A percentile compares a stretch with the other conserved stretches of the same genome.
Evolutionary conservation across 1,140 invertebrate genomes (phyloP).

Genomic region (Drosophila varians): DNA sequence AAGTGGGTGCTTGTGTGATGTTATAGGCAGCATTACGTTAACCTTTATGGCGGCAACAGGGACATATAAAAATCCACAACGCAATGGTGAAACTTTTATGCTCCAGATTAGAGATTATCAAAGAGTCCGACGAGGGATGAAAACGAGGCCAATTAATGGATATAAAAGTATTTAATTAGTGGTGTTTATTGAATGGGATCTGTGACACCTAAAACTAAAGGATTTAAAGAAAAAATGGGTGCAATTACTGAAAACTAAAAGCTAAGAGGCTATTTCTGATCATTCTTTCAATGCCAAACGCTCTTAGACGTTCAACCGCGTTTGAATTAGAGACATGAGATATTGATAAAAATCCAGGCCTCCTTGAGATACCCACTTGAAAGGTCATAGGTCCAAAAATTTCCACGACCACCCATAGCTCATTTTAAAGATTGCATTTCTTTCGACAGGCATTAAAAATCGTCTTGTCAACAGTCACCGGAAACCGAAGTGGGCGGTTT

Average conservation of each 20-base stretch:
- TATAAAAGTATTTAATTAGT: not conserved
- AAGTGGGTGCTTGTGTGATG: constrained; percentile 53
- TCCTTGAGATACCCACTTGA: not conserved
- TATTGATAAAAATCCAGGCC: not conserved
- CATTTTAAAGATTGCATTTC: constrained; percentile 2
- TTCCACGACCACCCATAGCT: too few species aligned
- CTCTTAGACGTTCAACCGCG: too few species aligned
- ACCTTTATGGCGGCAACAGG: constrained; percentile 44
- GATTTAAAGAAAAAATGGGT: not conserved
- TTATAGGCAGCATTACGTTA: constrained; percentile 55
- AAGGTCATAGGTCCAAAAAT: constrained; percentile 5
- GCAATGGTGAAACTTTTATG: constrained; percentile 9
- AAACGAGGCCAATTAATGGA: not conserved
- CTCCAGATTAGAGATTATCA: constrained; percentile 4
- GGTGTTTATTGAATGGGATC: too few species aligned
- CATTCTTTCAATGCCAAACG: not conserved
- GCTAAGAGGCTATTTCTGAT: not conserved
- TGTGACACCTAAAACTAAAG: too few species aligned
- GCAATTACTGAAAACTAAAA: not conserved
- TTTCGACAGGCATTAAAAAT: constrained; percentile 24
- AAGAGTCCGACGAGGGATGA: too few species aligned
- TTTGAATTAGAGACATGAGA: too few species aligned
- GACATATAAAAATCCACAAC: too few species aligned
- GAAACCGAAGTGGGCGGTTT: too few species aligned
- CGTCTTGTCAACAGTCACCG: constrained; percentile 35